These are phyloP conservation scores for Meloe dianella DNA, from an alignment of 2,888 invertebrate species.

Conservation along the genomic window DNA sequence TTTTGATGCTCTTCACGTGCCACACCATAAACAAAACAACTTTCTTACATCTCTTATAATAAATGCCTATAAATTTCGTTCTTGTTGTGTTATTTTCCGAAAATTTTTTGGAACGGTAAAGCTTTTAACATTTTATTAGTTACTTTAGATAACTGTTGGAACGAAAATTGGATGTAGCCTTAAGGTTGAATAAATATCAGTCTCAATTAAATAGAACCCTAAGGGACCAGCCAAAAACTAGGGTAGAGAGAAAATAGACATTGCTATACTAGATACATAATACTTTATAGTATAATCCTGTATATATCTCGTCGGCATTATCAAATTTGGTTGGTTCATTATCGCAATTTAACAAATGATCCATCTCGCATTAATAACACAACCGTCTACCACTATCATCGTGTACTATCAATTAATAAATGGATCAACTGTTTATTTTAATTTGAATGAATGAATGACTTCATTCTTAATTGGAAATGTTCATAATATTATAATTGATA, in stretches of 20 bases:
- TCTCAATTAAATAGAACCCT: conserved; percentile 54
- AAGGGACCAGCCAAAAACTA: conserved; percentile 46
- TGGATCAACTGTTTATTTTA: background rate
- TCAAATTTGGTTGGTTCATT: conserved; percentile 59
- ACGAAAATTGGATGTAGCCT: conserved; percentile 46
- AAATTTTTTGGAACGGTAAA: background rate
- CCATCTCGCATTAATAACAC: conserved; percentile 51
- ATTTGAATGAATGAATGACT: background rate
- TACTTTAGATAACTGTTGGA: conserved; percentile 19
- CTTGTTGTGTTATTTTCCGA: too few relatives aligned
- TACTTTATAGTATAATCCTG: conserved; percentile 55
- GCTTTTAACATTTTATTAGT: background rate
- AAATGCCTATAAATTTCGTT: background rate
- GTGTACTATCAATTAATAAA: background rate
- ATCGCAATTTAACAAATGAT: conserved; percentile 58
- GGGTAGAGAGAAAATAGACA: conserved; percentile 49
- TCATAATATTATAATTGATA: background rate
- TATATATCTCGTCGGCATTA: conserved; percentile 56
- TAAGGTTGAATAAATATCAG: conserved; percentile 54
- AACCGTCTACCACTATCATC: conserved; percentile 22
- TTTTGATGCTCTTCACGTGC: conserved; percentile 37
- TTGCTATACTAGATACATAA: too few relatives aligned
- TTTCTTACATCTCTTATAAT: background rate
- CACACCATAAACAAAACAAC: conserved; percentile 1
- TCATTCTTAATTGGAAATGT: background rate